Conservation (phyloP, 2,888 invertebrate genomes). For the Eupithecia abbreviata region DNA sequence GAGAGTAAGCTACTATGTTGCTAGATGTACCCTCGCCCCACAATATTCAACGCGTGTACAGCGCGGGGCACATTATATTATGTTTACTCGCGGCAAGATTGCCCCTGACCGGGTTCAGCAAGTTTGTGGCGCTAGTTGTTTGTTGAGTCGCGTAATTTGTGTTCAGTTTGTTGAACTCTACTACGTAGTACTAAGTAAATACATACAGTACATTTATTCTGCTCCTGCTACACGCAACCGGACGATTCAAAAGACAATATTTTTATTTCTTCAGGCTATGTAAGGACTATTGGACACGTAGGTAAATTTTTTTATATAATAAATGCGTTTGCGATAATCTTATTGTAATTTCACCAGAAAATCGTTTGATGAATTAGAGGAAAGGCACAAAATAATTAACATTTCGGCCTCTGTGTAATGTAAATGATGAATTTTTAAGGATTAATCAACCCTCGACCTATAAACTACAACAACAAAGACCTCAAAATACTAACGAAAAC, state of each 20-base stretch:
- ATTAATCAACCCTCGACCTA: background rate
- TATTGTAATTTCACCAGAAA: no score
- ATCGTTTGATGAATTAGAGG: no score
- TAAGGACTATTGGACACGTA: no score
- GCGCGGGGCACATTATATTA: slow-evolving; percentile 12
- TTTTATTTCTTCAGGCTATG: no score
- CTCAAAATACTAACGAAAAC: background rate
- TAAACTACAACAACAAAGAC: background rate
- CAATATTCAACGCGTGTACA: background rate
- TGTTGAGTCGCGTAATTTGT: background rate
- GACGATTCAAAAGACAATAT: no score
- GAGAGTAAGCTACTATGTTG: background rate
- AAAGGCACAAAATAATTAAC: background rate
- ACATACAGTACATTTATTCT: background rate
- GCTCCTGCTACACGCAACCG: no score
- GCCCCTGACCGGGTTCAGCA: slow-evolving; percentile 1
- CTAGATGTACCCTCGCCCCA: slow-evolving; percentile 5
- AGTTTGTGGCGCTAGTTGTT: background rate
- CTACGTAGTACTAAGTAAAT: background rate
- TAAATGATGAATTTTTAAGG: background rate
- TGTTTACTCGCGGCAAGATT: slow-evolving; percentile 12
- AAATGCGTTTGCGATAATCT: no score
- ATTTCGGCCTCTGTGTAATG: background rate
- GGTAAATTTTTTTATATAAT: no score
- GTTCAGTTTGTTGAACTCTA: slow-evolving; percentile 6